Conservation (phyloP, 2,113 vertebrate species). For the Ophthalmolycus amberensis region DNA sequence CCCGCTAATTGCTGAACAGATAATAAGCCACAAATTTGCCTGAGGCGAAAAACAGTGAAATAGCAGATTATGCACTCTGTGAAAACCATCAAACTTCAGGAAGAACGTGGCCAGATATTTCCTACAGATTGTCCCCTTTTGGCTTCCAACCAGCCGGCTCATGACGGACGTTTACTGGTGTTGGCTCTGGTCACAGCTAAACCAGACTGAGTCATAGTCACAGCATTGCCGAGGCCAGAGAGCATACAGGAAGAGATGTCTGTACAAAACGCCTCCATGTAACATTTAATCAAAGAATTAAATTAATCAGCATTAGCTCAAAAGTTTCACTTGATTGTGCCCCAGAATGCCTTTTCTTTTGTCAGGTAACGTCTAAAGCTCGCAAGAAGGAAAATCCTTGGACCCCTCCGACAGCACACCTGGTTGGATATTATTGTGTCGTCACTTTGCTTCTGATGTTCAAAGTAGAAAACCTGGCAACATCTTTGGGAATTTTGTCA, state of each 20-base stretch:
- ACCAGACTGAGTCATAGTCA: neutral
- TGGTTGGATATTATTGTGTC: neutral
- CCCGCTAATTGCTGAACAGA: conserved; percentile 76
- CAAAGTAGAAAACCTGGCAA: neutral
- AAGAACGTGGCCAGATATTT: conserved; percentile 5
- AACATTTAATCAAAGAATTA: neutral
- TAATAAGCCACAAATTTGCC: conserved; percentile 66
- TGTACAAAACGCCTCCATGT: too few species aligned
- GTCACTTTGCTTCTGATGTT: neutral
- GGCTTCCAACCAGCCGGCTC: neutral
- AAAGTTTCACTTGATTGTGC: neutral
- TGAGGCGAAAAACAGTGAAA: conserved; percentile 55
- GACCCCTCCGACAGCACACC: neutral
- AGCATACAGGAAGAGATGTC: too few species aligned
- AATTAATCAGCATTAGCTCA: neutral
- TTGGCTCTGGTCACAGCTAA: neutral
- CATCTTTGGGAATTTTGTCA: neutral
- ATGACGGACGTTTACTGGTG: neutral
- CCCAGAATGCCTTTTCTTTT: neutral
- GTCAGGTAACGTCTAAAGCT: neutral
- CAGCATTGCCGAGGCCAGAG: too few species aligned
- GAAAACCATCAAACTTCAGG: conserved; percentile 28
- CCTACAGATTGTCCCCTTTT: conserved; percentile 15
- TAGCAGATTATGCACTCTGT: conserved; percentile 36
- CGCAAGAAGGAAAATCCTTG: neutral